Percentiles rank a stretch among this genome's conserved stretches.
phyloP scores from a whole-genome alignment of 53 echinoderm and acorn worm genomes.

The Stichopus horrens region DNA sequence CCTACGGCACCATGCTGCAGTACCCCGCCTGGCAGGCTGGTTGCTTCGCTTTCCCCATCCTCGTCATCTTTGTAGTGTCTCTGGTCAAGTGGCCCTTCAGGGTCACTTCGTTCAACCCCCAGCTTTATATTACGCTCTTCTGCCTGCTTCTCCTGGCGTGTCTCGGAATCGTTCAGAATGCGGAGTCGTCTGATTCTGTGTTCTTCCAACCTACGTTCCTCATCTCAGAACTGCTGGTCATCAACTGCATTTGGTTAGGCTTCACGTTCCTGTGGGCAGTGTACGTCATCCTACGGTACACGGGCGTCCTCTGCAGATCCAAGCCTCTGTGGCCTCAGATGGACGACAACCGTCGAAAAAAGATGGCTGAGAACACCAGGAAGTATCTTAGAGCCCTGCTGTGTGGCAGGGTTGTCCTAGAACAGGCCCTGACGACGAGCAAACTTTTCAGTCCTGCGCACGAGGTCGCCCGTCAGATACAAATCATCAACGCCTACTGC shows the following conservation, averaged over 20 bases:
- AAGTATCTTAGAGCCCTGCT: slow-evolving; percentile 87
- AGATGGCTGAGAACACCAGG: slow-evolving; percentile 73
- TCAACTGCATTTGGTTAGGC: slow-evolving; percentile 64
- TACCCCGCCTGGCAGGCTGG: slow-evolving; percentile 81
- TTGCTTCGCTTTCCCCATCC: slow-evolving; percentile 59
- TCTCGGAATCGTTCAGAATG: slow-evolving; percentile 89
- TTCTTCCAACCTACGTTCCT: slow-evolving; percentile 82
- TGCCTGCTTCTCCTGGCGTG: slow-evolving; percentile 71
- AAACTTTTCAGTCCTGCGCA: slow-evolving; percentile 96
- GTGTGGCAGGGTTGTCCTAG: slow-evolving; percentile 85
- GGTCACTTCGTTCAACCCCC: slow-evolving; percentile 83
- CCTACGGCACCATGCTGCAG: slow-evolving; percentile 77
- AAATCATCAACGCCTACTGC: slow-evolving; percentile 98
- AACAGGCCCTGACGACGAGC: slow-evolving; percentile 75
- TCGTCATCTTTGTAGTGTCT: slow-evolving; percentile 65
- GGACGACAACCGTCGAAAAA: slow-evolving; percentile 66
- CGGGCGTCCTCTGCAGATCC: slow-evolving; percentile 68
- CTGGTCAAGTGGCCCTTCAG: slow-evolving; percentile 88
- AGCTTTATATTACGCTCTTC: slow-evolving; percentile 69
- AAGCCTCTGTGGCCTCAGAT: slow-evolving; percentile 89
- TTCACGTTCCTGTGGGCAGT: slow-evolving; percentile 73
- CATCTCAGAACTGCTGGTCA: slow-evolving; percentile 70
- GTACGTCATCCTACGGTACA: slow-evolving; percentile 79
- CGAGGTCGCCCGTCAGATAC: slow-evolving; percentile 92
- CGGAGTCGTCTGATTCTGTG: slow-evolving; percentile 66